Conservation (phyloP, 2,113 vertebrate species). For the western clawed frog (Xenopus tropicalis) region UCB_Xtro_10.0 CM004448.2:128664501-128665000, state of each 20-base stretch:
- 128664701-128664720: slow-evolving; percentile 20
- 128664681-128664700: slow-evolving; percentile 37
- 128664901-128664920: slow-evolving; percentile 12
- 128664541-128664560: slow-evolving; percentile 9
- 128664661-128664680: slow-evolving; percentile 16
- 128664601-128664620: slow-evolving; percentile 16
- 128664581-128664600: slow-evolving; percentile 44
- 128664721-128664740: slow-evolving; percentile 28
- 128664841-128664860: slow-evolving; percentile 29
- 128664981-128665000: slow-evolving; percentile 12
- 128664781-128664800: slow-evolving; percentile 34
- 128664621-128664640: slow-evolving; percentile 20
- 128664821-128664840: slow-evolving; percentile 24
- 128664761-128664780: slow-evolving; percentile 43
- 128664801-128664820: slow-evolving; percentile 36
- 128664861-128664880: slow-evolving; percentile 18
- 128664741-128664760: slow-evolving; percentile 43
- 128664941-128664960: slow-evolving; percentile 25
- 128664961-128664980: slow-evolving; percentile 19
- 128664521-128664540: neutral
- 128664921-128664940: slow-evolving; percentile 11
- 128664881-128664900: slow-evolving; percentile 40
- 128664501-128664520: too few relatives aligned
- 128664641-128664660: slow-evolving; percentile 36
- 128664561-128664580: slow-evolving; percentile 8